phyloP scores from a whole-genome alignment of 2,888 invertebrate genomes.

The Rotaria sp. region DNA sequence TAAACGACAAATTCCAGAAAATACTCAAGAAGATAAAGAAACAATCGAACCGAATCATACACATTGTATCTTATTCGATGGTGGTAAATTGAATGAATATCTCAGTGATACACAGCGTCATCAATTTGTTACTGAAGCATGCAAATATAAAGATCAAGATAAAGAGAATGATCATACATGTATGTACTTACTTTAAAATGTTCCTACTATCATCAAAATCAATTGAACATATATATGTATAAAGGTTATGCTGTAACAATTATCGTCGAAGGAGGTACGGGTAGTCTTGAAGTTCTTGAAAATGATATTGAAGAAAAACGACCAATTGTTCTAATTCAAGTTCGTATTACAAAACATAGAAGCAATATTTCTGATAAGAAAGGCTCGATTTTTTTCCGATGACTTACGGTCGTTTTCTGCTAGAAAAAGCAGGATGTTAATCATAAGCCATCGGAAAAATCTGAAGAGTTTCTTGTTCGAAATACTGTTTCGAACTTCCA shows the following conservation, averaged over 20 bases:
- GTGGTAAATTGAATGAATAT: neutral
- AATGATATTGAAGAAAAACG: neutral
- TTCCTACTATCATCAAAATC: too few species aligned
- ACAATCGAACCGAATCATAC: neutral
- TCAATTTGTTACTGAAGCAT: neutral
- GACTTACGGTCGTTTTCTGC: too few species aligned
- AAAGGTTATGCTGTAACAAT: neutral
- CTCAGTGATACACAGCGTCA: neutral
- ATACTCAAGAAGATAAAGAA: neutral
- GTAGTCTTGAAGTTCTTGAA: neutral
- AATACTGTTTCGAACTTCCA: too few species aligned
- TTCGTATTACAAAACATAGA: neutral
- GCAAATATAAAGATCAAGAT: neutral
- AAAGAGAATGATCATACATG: neutral
- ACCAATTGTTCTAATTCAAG: neutral
- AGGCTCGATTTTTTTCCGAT: too few species aligned
- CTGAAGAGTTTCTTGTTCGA: too few species aligned
- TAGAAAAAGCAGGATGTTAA: too few species aligned
- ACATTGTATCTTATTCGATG: neutral
- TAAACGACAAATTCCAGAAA: neutral
- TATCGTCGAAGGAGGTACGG: neutral
- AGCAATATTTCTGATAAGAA: too few species aligned
- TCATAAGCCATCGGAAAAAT: too few species aligned
- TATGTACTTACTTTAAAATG: neutral
- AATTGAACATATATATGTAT: too few species aligned